These are phyloP conservation scores for Eulithis prunata DNA, from an alignment of 2,888 invertebrate genomes.

Conservation along the genomic window DNA sequence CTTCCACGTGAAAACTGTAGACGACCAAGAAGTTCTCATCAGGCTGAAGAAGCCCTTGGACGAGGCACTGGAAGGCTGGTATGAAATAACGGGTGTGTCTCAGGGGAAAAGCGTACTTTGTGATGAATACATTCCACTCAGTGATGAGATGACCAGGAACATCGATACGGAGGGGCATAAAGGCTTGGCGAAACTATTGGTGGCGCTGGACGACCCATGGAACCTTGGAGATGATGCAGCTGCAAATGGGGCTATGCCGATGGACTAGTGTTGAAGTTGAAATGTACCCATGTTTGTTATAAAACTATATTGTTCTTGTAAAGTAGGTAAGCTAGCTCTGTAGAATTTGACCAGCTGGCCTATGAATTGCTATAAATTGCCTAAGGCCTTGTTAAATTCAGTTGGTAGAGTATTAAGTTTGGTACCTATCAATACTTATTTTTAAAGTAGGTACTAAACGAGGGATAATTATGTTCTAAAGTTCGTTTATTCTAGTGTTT, in stretches of 20 bases:
- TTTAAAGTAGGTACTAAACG: no score
- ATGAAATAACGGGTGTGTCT: slow-evolving; percentile 75
- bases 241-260: slow-evolving; percentile 62
- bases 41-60: slow-evolving; percentile 67
- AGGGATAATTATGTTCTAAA: no score
- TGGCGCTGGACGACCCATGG: slow-evolving; percentile 79
- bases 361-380: background rate
- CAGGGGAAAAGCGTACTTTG: slow-evolving; percentile 76
- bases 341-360: background rate
- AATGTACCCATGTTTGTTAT: background rate
- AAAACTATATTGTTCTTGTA: background rate
- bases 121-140: slow-evolving; percentile 75
- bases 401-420: no score
- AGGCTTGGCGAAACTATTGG: slow-evolving; percentile 67
- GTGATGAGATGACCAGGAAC: slow-evolving; percentile 67
- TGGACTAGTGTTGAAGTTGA: slow-evolving; percentile 54
- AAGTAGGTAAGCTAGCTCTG: background rate
- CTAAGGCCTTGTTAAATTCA: no score
- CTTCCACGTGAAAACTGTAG: slow-evolving; percentile 75
- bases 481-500: no score
- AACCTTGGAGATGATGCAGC: slow-evolving; percentile 68
- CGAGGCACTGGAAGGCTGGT: slow-evolving; percentile 79
- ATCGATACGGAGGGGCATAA: slow-evolving; percentile 77
- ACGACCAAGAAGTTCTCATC: slow-evolving; percentile 76
- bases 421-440: no score